A percentile compares a stretch with the other conserved stretches of the same genome.
These are phyloP conservation scores for Pangasius krempfi DNA, from an alignment of 2,797 vertebrate species.

Conservation along the genomic window DNA sequence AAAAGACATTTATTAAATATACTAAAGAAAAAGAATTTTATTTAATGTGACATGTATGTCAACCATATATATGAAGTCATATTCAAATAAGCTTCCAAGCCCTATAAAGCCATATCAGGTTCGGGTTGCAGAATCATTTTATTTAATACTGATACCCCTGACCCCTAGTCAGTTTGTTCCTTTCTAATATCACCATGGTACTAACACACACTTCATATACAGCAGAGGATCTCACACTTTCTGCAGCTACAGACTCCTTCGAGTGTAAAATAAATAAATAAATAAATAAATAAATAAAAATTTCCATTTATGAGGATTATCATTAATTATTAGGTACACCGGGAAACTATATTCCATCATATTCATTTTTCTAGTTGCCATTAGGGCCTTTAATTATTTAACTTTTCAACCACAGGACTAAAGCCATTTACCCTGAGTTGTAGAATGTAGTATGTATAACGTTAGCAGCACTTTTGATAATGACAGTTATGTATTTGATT, in stretches of 20 bases:
- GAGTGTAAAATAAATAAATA: background rate
- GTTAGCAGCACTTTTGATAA: background rate
- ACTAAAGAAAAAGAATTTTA: no score
- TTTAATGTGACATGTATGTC: no score
- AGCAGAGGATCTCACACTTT: background rate
- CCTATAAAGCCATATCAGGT: background rate
- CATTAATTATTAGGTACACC: background rate
- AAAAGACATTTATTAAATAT: background rate
- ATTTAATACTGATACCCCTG: background rate
- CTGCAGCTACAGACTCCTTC: background rate
- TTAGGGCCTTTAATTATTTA: background rate
- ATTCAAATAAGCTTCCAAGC: background rate
- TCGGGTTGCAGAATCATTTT: background rate
- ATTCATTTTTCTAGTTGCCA: background rate
- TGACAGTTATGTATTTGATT: background rate
- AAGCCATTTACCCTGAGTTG: no score
- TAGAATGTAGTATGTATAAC: background rate
- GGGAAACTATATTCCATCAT: background rate
- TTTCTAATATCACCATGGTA: background rate
- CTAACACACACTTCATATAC: background rate
- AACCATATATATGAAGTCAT: background rate
- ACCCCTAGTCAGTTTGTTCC: background rate
- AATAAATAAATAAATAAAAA: background rate
- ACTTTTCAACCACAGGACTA: background rate
- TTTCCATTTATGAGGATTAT: background rate